Conservation (phyloP, 2,113 vertebrate genomes). For the Zeus faber region DNA sequence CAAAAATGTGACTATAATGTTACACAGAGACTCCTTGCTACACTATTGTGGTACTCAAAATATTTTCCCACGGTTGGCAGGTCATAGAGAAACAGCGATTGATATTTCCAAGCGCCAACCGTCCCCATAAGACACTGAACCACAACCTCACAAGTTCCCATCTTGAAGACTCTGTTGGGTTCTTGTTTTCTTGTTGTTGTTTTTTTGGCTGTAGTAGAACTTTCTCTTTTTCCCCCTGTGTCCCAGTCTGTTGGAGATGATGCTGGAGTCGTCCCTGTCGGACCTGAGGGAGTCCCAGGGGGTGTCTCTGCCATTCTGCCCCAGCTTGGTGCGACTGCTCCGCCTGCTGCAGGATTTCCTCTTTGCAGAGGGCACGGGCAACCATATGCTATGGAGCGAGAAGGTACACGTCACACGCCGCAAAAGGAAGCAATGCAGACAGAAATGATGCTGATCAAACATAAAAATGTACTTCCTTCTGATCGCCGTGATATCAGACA, state of each 20-base stretch:
- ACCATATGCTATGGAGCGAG: slow-evolving; percentile 92
- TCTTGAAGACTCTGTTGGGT: no score
- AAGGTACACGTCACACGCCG: slow-evolving; percentile 76
- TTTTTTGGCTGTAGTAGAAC: slow-evolving; percentile 6
- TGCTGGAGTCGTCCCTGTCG: slow-evolving; percentile 92
- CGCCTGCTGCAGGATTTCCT: slow-evolving; percentile 96
- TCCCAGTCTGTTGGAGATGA: slow-evolving; percentile 93
- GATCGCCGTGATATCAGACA: background rate
- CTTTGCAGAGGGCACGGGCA: slow-evolving; percentile 88
- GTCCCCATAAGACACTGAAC: no score
- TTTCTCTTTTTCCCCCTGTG: slow-evolving; percentile 11
- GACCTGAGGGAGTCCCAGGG: slow-evolving; percentile 83
- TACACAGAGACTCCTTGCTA: no score
- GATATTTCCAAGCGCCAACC: no score
- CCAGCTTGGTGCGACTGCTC: slow-evolving; percentile 86
- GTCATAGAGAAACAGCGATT: no score
- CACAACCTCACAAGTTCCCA: no score
- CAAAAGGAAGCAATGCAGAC: background rate
- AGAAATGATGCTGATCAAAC: background rate
- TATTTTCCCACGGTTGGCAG: no score
- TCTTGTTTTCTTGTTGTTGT: no score
- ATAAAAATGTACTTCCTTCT: background rate
- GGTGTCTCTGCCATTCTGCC: slow-evolving; percentile 72
- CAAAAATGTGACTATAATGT: no score
- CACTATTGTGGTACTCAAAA: no score